Evolutionary conservation across 23 tunicate species (phyloP).

Genomic region (Aplidium turbinatum): DNA sequence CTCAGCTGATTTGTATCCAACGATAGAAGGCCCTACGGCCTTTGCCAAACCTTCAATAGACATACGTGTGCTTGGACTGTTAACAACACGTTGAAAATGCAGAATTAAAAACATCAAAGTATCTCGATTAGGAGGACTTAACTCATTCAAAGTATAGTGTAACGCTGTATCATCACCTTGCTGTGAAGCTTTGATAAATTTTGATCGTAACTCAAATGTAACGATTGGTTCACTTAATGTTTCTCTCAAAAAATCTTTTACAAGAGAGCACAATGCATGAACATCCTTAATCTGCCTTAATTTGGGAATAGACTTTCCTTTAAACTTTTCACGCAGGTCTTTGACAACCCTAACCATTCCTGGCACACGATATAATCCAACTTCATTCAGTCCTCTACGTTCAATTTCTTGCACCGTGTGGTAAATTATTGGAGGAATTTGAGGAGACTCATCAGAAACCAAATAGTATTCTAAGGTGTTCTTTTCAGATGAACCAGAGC

Average conservation of each 20-base stretch:
- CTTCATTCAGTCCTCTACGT: conserved; percentile 67
- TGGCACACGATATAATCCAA: conserved; percentile 73
- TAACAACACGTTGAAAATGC: conserved; percentile 84
- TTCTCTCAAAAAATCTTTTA: conserved; percentile 83
- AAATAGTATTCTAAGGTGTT: conserved; percentile 54
- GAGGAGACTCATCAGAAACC: conserved; percentile 62
- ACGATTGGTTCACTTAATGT: conserved; percentile 70
- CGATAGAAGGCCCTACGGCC: conserved; percentile 90
- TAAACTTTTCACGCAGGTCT: conserved; percentile 76
- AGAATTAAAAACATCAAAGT: conserved; percentile 82
- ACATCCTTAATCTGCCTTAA: conserved; percentile 63
- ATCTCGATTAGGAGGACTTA: conserved; percentile 57
- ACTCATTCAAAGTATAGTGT: conserved; percentile 21
- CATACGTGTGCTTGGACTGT: conserved; percentile 68
- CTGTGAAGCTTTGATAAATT: conserved; percentile 52
- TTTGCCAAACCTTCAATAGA: conserved; percentile 73
- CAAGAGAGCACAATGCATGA: conserved; percentile 85
- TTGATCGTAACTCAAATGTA: conserved; percentile 64
- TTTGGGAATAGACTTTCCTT: conserved; percentile 68
- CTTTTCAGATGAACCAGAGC: conserved; percentile 56
- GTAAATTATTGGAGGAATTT: conserved; percentile 88
- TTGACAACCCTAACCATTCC: conserved; percentile 75
- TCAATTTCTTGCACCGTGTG: conserved; percentile 94
- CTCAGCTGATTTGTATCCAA: conserved; percentile 66
- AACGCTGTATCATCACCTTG: conserved; percentile 14